Base-by-base conservation (phyloP, 1,140 invertebrate genomes). In the Drosophila murphyi region DNA sequence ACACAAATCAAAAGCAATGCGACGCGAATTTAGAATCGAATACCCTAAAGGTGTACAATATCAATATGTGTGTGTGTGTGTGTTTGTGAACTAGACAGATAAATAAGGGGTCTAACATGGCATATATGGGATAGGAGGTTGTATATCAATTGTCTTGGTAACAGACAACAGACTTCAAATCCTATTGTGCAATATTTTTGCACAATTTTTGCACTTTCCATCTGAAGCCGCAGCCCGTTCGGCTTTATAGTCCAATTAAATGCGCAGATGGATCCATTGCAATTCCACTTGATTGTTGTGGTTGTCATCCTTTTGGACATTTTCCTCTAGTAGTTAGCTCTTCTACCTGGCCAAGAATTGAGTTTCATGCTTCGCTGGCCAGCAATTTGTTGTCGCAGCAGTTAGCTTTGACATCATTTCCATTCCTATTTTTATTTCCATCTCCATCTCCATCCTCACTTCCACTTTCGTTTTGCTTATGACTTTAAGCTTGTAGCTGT, bases 81-180 rank as follows among this genome's bases (percentile, higher is more conserved):
- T 39, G 29, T 35, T 52, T 68, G 50, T 45, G 34, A 12, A 45
- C 31, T 41, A 57, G 65, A 70, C 72, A 62, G 57, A 34, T 43
- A 63, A 54, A 54, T 62, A 35, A 35, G 32, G 65, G 41, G 37
- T 59, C 45, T 64, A 56, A 7, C 5, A 8, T 35, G 37, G 10
- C 31, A 6, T 32, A 5, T 37, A 10, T 37, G 8, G 52, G 39
- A 31, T 31, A 51, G 28, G 51, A 37, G 32, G 51, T 35, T 32
- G n/a, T 34, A 78, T 76, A 88, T 88, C 79, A 77, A 88, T 88
- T 87, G 83, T 88, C 83, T 77, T 87, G 83, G 41, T 79, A 86
- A 86, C 76, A 72, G 76, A 83, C 76, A 47, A 28, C 12, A 35
- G 32, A 43, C 39, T 43, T 31, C 51, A 8, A 52, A 72, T 76